Evolutionary conservation across 2,113 vertebrate species (phyloP), one percentile per base, ranked within the genome.

Genomic region (Hipposideros armiger): DNA sequence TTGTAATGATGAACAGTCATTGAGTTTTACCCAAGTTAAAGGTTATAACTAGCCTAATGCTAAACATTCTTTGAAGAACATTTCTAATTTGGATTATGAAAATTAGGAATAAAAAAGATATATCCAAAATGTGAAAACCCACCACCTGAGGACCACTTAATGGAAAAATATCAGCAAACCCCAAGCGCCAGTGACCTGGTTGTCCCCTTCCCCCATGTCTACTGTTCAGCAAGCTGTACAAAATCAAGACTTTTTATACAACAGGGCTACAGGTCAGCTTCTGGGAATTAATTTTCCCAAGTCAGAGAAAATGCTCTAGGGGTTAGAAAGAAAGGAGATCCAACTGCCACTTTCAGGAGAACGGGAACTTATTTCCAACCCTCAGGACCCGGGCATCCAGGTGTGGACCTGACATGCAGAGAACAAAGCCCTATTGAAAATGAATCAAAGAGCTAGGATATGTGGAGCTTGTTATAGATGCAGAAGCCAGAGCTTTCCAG

Each of bases 361-460:
- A 97, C 42, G 86, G 73, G 97, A 77, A 77, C 4, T 91, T 90
- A 67, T 96, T 97, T 97, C 97, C 85, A 96, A 95, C 76, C 42
- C 74, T 81, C 45, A 90, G 90, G 83, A 91, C 90, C 94, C 74
- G 93, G 97, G 96, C 95, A 97, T 92, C 81, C 77, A 69, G 17
- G 70, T 96, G 85, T 90, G 96, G 95, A 95, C 45, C 87, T 91
- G 91, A 73, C 90, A 70, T 73, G 47, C n/a, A 84, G 76, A 96
- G 86, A 87, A 97, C 94, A 97, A 47, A 67, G 89, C 91, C 91
- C 92, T 89, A 26, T 50, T 50, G 87, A 86, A 96, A 97, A 93
- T 66, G 86, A 98, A 97, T 96, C 98, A 97, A 97, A 98, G 91
- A 97, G 96, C 98, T 97, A 97, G 62, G 42, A 73, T 70, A 73